Evolutionary conservation across 2,113 vertebrate species (phyloP), one percentile per base, ranked within the genome.

Genomic region (Chaetodon trifascialis): DNA sequence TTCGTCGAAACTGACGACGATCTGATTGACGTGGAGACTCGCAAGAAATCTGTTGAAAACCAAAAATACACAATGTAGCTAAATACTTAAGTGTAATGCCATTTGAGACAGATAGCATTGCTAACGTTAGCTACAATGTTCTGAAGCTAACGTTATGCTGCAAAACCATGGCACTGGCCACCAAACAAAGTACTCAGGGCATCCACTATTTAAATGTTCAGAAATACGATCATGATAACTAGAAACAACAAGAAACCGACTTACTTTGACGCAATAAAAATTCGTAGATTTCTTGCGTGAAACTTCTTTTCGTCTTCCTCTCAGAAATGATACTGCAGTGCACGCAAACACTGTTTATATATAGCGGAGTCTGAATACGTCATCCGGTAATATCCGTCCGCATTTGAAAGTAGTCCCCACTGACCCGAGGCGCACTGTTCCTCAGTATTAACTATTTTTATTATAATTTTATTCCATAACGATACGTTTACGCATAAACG

Each of bases 401-500:
- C 91, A 0, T 14, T 1, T 2, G 47, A 88, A 93, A 79, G 23
- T 87, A 94, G 89, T 89, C 2, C 85, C 19, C 21, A 11, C 17
- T 25, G 15, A 8, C 14, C 0, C 8, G 36, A 60, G 14, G 0
- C 3, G 0, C 3, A 40, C 1, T 14, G 5, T 71, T 76, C 67
- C 73, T 83, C 4, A 38, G 2, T 0, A 2, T 9, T 21, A 0
- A 15, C 0, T 11, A 16, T 36, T 40, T 19, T 6, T 8, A 0
- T 25, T 42, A 1, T n/a, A n/a, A n/a, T n/a, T 1, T 5, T 2
- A 11, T 64, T 47, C 4, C 0, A 14, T 0, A 10, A 0, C 4
- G 0, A n/a, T 6, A 30, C 1, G 0, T 10, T 51, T 14, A 42
- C 2, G 30, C 7, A 55, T 10, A 63, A 63, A 59, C 0, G 0